Conservation (phyloP, 2,888 invertebrate genomes). For the Sarcophaga subvicina region DNA sequence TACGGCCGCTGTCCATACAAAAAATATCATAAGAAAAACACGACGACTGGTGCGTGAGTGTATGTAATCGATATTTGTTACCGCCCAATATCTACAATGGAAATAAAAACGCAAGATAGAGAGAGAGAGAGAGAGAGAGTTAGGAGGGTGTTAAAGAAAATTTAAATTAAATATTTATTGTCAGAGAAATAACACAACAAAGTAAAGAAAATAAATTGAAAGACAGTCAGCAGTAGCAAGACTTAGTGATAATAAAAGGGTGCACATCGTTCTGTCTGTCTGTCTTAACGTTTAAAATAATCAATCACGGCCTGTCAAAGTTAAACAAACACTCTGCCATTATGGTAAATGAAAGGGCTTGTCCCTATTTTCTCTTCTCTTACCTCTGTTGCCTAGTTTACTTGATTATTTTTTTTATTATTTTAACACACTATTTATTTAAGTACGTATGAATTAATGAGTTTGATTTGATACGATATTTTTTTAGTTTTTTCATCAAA, state of each 20-base stretch:
- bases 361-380: neutral
- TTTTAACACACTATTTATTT: neutral
- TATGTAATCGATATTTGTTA: slow-evolving; percentile 98
- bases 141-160: neutral
- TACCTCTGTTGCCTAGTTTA: neutral
- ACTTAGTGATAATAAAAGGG: too few species aligned
- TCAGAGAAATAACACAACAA: neutral
- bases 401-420: neutral
- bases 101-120: neutral
- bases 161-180: neutral
- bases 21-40: slow-evolving; percentile 94
- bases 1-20: slow-evolving; percentile 96
- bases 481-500: neutral
- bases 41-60: slow-evolving; percentile 93
- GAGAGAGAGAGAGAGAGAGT: neutral
- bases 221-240: too few species aligned
- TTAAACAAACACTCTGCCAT: neutral
- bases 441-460: neutral
- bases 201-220: neutral
- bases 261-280: neutral
- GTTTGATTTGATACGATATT: neutral
- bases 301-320: neutral
- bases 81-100: slow-evolving; percentile 94
- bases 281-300: neutral
- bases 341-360: neutral